These are phyloP conservation scores for Ametastegia equiseti DNA, from an alignment of 2,888 invertebrate genomes.

Conservation along the genomic window DNA sequence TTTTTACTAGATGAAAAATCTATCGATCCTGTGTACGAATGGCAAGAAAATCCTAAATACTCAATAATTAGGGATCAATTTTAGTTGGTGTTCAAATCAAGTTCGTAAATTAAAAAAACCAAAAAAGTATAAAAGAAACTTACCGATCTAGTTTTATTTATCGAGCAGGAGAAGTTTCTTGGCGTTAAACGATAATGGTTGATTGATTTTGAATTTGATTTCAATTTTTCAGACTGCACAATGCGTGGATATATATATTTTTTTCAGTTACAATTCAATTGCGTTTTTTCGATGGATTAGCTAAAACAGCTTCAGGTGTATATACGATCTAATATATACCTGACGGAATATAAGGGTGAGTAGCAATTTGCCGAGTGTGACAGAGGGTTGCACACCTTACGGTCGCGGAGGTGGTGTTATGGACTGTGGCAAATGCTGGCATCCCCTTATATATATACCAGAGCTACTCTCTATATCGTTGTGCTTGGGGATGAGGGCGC, in stretches of 20 bases:
- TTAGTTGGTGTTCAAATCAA: too few species aligned
- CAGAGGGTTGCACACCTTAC: conserved; percentile 53
- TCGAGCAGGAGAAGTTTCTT: not conserved
- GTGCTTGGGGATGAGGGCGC: conserved; percentile 50
- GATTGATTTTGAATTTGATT: not conserved
- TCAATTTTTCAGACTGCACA: conserved; percentile 12
- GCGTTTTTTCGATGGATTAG: not conserved
- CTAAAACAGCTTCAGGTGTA: not conserved
- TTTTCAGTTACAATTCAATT: too few species aligned
- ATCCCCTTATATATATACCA: conserved; percentile 67
- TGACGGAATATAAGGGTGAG: not conserved
- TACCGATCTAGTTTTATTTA: not conserved
- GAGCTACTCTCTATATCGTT: conserved; percentile 33
- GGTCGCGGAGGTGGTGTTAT: conserved; percentile 59
- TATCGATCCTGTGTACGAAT: too few species aligned
- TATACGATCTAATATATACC: too few species aligned
- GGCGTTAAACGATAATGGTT: too few species aligned
- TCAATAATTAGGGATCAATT: too few species aligned
- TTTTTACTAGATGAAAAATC: too few species aligned
- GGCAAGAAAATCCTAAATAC: too few species aligned
- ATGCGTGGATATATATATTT: not conserved
- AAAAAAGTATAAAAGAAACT: not conserved
- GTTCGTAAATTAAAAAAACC: not conserved
- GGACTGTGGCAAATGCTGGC: conserved; percentile 64
- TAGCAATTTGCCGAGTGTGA: conserved; percentile 18